phyloP scores from a whole-genome alignment of 92 coral and sea anemone genomes.

The Siderastrea radians region DNA sequence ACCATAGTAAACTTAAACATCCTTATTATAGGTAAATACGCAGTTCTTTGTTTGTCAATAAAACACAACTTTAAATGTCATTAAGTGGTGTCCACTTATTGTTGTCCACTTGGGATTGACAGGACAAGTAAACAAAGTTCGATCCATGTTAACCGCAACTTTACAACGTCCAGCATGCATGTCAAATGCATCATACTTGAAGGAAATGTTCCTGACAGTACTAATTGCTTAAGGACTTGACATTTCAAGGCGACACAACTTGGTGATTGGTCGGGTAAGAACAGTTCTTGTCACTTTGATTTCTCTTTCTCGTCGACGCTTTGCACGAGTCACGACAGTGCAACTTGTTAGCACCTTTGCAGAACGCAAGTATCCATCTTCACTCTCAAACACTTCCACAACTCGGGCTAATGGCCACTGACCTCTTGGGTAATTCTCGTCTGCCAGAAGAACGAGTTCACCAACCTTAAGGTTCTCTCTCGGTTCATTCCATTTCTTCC shows the following conservation, averaged over 20 bases:
- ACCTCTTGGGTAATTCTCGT: too few relatives aligned
- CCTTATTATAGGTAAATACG: not conserved
- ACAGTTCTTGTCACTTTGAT: not conserved
- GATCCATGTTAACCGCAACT: too few relatives aligned
- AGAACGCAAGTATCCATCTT: not conserved
- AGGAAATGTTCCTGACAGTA: too few relatives aligned
- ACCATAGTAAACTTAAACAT: not conserved
- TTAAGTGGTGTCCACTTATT: not conserved
- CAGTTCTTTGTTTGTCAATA: not conserved
- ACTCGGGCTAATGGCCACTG: not conserved
- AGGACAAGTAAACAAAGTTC: too few relatives aligned
- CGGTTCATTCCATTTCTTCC: not conserved
- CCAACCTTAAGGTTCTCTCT: not conserved
- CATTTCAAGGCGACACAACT: not conserved
- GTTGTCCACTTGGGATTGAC: too few relatives aligned
- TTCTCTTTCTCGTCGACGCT: constrained; percentile 1
- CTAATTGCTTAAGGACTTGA: not conserved
- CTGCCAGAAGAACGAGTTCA: not conserved
- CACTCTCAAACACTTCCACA: not conserved
- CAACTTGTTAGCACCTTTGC: not conserved
- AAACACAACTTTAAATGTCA: not conserved
- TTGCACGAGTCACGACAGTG: not conserved
- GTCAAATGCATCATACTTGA: too few relatives aligned
- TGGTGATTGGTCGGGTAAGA: not conserved
- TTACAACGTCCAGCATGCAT: too few relatives aligned